Evolutionary conservation across 2,888 invertebrate genomes (phyloP).

Genomic region (Yponomeuta plumbellus): DNA sequence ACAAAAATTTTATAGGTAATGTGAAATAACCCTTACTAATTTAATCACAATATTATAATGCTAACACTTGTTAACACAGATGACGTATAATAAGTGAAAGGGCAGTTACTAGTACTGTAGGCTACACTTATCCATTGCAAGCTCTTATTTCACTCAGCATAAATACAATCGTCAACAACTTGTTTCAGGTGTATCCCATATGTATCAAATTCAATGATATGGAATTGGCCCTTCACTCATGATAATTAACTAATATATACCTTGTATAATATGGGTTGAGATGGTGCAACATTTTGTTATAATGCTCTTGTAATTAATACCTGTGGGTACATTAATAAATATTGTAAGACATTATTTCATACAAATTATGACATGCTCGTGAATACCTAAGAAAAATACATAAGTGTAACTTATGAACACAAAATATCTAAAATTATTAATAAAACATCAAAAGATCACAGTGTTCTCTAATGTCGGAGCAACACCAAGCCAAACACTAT

Average conservation of each 20-base stretch:
- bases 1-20: not conserved
- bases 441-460: slow-evolving; percentile 7
- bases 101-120: not conserved
- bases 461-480: slow-evolving; percentile 5
- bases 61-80: not conserved
- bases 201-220: not conserved
- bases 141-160: no score
- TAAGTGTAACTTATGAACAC: slow-evolving; percentile 12
- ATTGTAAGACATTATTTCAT: not conserved
- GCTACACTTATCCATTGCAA: no score
- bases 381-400: slow-evolving; percentile 6
- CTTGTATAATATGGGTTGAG: not conserved
- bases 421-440: slow-evolving; percentile 10
- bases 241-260: not conserved
- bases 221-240: not conserved
- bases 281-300: not conserved
- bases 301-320: not conserved
- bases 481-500: not conserved
- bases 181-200: not conserved
- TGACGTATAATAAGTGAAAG: not conserved
- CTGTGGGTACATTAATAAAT: slow-evolving; percentile 4
- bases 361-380: slow-evolving; percentile 2
- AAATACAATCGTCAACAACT: no score
- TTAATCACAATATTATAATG: not conserved
- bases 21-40: not conserved